phyloP scores from a whole-genome alignment of 2,888 invertebrate species.

The Morpho helenor region DNA sequence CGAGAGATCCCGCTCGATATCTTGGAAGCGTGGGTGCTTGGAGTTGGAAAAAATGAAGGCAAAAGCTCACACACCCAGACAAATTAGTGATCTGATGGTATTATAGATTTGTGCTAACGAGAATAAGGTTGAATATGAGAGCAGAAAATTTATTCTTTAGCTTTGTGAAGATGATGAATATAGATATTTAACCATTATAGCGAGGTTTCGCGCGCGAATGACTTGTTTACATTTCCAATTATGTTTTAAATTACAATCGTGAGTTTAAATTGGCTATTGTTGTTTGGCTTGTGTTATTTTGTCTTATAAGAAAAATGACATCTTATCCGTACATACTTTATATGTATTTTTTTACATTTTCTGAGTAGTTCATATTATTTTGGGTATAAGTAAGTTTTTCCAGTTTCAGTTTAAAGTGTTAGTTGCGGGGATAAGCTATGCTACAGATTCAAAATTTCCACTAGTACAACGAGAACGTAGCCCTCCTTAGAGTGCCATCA shows the following conservation, averaged over 20 bases:
- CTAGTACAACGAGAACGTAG: no score
- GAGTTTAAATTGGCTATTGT: background rate
- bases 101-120: conserved; percentile 29
- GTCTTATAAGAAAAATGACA: no score
- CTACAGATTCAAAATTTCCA: no score
- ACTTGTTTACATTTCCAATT: no score
- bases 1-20: conserved; percentile 66
- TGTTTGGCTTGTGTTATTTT: no score
- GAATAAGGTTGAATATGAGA: background rate
- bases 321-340: no score
- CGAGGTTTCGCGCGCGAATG: background rate
- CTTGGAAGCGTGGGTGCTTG: conserved; percentile 68
- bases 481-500: no score
- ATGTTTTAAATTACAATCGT: background rate
- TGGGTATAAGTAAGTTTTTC: no score
- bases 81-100: conserved; percentile 54
- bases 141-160: conserved; percentile 1
- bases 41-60: conserved; percentile 24
- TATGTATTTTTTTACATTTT: no score
- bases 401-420: no score
- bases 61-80: conserved; percentile 38
- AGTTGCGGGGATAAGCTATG: no score
- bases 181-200: background rate
- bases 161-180: background rate
- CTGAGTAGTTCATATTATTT: no score